Conservation (phyloP, 2,113 vertebrate species). For the Oxyruncus cristatus region DNA sequence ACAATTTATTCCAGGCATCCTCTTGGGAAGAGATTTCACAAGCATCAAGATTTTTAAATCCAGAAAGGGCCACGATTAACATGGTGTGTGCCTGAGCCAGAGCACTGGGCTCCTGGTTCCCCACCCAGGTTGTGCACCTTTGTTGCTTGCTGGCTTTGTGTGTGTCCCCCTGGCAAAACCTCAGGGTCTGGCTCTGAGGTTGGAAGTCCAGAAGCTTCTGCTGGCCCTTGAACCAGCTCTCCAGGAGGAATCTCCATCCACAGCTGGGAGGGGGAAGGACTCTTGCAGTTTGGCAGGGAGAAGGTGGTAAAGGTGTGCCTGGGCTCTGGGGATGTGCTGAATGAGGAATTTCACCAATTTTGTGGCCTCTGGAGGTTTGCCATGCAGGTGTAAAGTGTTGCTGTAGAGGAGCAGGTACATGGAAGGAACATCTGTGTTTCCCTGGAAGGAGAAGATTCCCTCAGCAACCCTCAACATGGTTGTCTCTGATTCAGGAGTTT, state of each 20-base stretch:
- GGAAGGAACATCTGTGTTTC: neutral
- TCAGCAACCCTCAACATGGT: fast-evolving
- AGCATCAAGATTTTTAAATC: conserved; percentile 22
- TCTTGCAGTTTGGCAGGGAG: neutral
- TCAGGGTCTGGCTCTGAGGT: neutral
- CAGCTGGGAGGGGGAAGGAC: too few species aligned
- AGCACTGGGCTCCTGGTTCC: neutral
- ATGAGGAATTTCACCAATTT: neutral
- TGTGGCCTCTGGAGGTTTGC: neutral
- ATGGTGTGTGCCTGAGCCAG: neutral
- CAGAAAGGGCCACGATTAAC: neutral
- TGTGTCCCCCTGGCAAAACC: neutral
- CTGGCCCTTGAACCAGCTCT: neutral
- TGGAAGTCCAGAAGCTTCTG: neutral
- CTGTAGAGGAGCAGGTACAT: neutral
- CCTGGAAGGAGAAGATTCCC: neutral
- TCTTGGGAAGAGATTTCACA: conserved; percentile 41
- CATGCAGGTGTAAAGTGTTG: neutral
- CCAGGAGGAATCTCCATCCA: neutral
- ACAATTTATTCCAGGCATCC: conserved; percentile 61
- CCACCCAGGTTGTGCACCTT: neutral
- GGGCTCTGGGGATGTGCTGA: neutral
- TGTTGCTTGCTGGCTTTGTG: neutral
- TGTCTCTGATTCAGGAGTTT: neutral
- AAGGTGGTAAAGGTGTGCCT: neutral